A percentile compares a stretch with the other conserved stretches of the same genome.
Conservation (phyloP, 1,140 invertebrate species). For the Sycophaga agraensis region DNA sequence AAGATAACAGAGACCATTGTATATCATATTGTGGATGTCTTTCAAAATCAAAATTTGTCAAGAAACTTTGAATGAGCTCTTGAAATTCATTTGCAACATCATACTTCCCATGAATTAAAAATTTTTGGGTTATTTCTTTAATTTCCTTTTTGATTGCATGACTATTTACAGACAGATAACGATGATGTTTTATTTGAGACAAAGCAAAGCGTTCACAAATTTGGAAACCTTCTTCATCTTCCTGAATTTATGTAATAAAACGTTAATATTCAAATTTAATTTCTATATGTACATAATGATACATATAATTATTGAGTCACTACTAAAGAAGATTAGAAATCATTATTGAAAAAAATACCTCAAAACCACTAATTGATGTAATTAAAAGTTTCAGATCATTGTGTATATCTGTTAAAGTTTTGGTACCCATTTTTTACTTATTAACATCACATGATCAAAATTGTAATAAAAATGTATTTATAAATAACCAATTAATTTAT, state of each 20-base stretch:
- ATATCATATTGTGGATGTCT: slow-evolving; percentile 54
- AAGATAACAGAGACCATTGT: slow-evolving; percentile 50
- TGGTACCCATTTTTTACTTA: slow-evolving; percentile 44
- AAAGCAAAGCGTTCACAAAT: slow-evolving; percentile 53
- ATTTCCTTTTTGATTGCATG: slow-evolving; percentile 49
- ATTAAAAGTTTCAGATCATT: slow-evolving; percentile 51
- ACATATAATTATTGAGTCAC: not conserved
- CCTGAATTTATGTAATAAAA: slow-evolving; percentile 31
- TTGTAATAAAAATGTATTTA: not conserved
- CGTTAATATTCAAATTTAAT: slow-evolving; percentile 12
- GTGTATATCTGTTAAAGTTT: slow-evolving; percentile 46
- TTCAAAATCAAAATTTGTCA: slow-evolving; percentile 52
- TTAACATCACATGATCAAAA: slow-evolving; percentile 2
- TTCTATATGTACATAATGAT: too few relatives aligned
- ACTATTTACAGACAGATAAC: slow-evolving; percentile 50
- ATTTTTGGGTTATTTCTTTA: slow-evolving; percentile 49
- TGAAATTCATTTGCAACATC: slow-evolving; percentile 49
- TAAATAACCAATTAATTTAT: not conserved
- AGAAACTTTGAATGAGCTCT: slow-evolving; percentile 45
- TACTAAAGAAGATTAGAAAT: too few relatives aligned
- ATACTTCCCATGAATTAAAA: slow-evolving; percentile 55
- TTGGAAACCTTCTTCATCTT: slow-evolving; percentile 51
- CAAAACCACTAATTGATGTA: slow-evolving; percentile 47
- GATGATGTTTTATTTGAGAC: slow-evolving; percentile 54
- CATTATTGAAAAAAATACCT: slow-evolving; percentile 42